These are phyloP conservation scores for Trachelus iudaicus DNA, from an alignment of 2,888 invertebrate species.

Conservation along the genomic window DNA sequence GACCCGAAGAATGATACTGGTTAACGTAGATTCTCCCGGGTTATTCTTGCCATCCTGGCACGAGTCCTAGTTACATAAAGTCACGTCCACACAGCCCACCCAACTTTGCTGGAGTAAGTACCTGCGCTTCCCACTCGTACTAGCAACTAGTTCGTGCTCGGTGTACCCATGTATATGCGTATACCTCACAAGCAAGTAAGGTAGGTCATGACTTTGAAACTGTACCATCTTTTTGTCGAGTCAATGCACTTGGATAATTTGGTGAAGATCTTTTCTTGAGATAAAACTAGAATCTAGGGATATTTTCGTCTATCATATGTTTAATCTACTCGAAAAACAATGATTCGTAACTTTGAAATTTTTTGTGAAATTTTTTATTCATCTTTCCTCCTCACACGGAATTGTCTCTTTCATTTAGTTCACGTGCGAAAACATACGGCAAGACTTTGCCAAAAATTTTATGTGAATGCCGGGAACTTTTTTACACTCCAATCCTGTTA, in stretches of 20 bases:
- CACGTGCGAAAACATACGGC: background rate
- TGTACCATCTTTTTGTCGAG: slow-evolving; percentile 36
- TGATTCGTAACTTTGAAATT: background rate
- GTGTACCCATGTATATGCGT: slow-evolving; percentile 24
- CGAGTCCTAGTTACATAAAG: slow-evolving; percentile 44
- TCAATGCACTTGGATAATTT: background rate
- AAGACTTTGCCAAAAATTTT: background rate
- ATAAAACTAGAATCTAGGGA: background rate
- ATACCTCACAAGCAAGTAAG: background rate
- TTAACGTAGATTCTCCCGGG: slow-evolving; percentile 34
- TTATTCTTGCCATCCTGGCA: slow-evolving; percentile 28
- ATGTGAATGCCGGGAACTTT: background rate
- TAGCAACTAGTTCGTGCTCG: slow-evolving; percentile 32
- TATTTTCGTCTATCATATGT: background rate
- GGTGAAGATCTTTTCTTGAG: background rate
- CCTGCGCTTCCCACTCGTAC: slow-evolving; percentile 40
- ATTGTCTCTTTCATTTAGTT: background rate
- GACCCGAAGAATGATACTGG: background rate
- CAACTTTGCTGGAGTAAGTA: slow-evolving; percentile 23
- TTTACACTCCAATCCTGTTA: slow-evolving; percentile 34
- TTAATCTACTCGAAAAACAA: background rate
- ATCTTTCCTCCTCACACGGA: too few species aligned
- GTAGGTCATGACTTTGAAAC: slow-evolving; percentile 39
- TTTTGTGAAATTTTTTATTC: too few species aligned
- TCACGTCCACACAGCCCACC: slow-evolving; percentile 35